These are phyloP conservation scores for Passer montanus DNA, from an alignment of 2,113 vertebrate species.

Conservation along the genomic window DNA sequence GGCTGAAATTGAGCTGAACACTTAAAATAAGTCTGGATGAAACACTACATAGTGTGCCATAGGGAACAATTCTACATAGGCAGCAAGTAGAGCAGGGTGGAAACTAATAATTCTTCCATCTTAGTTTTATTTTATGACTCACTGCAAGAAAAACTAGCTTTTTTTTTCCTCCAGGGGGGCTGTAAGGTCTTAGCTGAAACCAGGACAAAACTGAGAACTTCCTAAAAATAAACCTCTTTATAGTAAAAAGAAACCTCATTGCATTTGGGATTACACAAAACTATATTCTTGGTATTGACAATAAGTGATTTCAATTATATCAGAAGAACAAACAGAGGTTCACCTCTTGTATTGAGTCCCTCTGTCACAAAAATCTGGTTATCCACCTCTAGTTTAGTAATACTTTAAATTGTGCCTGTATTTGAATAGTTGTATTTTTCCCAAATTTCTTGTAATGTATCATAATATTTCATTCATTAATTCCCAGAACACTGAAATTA, in stretches of 20 bases:
- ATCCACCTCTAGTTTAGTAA: background rate
- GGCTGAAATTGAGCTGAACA: constrained; percentile 21
- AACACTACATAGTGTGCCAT: background rate
- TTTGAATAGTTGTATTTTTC: background rate
- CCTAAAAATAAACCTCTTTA: background rate
- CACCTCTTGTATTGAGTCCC: background rate
- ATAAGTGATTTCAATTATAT: background rate
- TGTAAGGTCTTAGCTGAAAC: background rate
- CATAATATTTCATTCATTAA: background rate
- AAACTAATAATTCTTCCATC: constrained; percentile 22
- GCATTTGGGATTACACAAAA: background rate
- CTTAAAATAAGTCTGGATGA: constrained; percentile 35
- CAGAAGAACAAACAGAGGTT: background rate
- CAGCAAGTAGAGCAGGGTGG: background rate
- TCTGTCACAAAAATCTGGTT: background rate
- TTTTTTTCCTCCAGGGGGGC: background rate
- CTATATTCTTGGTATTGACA: background rate
- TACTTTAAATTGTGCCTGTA: background rate
- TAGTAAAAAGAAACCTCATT: background rate
- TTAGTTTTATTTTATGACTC: background rate
- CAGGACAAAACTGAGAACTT: background rate
- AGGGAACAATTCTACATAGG: constrained; percentile 6
- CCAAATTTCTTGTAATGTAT: background rate
- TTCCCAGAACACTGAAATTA: background rate
- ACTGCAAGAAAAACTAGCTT: background rate